Evolutionary conservation across 1,140 invertebrate species (phyloP).

Genomic region (Zaprionus kolodkinae): DNA sequence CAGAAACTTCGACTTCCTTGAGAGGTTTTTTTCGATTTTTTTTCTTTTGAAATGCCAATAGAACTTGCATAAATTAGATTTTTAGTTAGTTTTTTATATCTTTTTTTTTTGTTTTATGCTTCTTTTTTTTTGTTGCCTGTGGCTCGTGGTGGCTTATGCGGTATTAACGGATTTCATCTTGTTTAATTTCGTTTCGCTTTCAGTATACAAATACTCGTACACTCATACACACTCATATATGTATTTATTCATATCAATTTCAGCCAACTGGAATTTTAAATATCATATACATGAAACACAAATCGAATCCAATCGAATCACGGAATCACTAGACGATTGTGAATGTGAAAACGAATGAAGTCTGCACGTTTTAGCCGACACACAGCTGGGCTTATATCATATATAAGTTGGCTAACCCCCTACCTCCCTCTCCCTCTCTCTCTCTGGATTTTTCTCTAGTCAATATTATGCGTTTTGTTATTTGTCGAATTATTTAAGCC

Average conservation of each 20-base stretch:
- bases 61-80: slow-evolving; percentile 54
- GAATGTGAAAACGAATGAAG: slow-evolving; percentile 32
- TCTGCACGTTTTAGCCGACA: slow-evolving; percentile 26
- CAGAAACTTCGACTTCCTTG: slow-evolving; percentile 8
- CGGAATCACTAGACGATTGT: slow-evolving; percentile 11
- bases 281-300: slow-evolving; percentile 11
- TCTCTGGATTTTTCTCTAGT: neutral
- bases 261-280: slow-evolving; percentile 44
- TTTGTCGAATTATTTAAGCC: slow-evolving; percentile 8
- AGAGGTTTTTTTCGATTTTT: slow-evolving; percentile 43
- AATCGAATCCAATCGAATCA: neutral
- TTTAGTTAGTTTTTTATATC: slow-evolving; percentile 22
- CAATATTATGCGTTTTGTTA: slow-evolving; percentile 20
- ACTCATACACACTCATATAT: neutral
- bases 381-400: slow-evolving; percentile 29
- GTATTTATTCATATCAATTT: slow-evolving; percentile 37
- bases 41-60: slow-evolving; percentile 63
- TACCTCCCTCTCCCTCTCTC: neutral
- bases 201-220: slow-evolving; percentile 1
- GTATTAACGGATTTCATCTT: slow-evolving; percentile 34
- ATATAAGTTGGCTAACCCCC: slow-evolving; percentile 15
- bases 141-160: neutral
- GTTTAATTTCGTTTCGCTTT: slow-evolving; percentile 38
- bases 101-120: neutral
- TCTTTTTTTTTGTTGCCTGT: neutral